phyloP scores from a whole-genome alignment of 2,113 vertebrate genomes.

The Felis catus region DNA sequence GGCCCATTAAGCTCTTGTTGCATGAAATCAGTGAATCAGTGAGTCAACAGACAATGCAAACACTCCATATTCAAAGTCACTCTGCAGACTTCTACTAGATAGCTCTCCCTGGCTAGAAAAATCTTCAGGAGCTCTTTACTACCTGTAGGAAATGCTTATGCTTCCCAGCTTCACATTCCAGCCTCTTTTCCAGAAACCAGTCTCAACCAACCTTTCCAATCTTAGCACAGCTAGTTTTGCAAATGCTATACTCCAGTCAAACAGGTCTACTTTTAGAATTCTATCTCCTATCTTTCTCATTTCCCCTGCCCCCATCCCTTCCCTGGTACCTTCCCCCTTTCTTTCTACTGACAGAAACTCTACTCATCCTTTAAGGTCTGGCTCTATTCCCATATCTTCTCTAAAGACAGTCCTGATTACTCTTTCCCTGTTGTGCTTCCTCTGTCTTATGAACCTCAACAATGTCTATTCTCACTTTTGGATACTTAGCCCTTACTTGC shows the following conservation, averaged over 20 bases:
- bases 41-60: background rate
- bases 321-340: background rate
- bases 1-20: background rate
- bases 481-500: background rate
- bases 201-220: background rate
- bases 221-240: background rate
- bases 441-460: background rate
- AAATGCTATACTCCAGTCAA: background rate
- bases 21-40: background rate
- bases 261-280: background rate
- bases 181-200: background rate
- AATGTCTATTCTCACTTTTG: background rate
- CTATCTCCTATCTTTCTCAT: background rate
- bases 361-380: background rate
- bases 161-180: background rate
- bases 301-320: background rate
- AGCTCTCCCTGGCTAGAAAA: background rate
- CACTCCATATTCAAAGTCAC: background rate
- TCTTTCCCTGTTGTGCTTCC: background rate
- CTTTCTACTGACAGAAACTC: background rate
- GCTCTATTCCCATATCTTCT: background rate
- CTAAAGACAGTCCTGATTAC: background rate
- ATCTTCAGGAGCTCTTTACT: background rate
- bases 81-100: background rate
- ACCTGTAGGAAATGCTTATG: background rate